Conservation (phyloP, 2,888 invertebrate genomes). For the Notocelia uddmanniana region DNA sequence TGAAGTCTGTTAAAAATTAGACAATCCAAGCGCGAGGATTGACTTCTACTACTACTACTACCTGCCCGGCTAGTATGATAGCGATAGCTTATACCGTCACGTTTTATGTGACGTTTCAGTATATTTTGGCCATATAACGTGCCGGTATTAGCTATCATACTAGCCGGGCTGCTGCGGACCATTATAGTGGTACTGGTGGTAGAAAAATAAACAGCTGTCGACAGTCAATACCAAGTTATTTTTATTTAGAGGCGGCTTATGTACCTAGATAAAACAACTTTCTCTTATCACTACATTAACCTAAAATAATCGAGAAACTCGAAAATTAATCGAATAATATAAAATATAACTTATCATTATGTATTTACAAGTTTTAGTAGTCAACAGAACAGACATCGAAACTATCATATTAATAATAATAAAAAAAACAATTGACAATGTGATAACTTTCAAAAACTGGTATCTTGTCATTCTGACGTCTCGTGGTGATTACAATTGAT, state of each 20-base stretch:
- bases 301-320: constrained; percentile 24
- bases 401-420: background rate
- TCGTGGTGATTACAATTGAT: background rate
- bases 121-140: too few species aligned
- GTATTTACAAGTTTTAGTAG: constrained; percentile 35
- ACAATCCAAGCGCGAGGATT: too few species aligned
- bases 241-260: constrained; percentile 45
- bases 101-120: too few species aligned
- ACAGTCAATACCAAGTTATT: constrained; percentile 24
- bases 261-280: constrained; percentile 45
- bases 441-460: constrained; percentile 24
- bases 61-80: too few species aligned
- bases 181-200: too few species aligned
- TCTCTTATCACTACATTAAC: constrained; percentile 28
- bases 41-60: too few species aligned
- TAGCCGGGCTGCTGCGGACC: background rate
- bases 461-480: constrained; percentile 5
- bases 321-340: constrained; percentile 5
- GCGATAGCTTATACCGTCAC: too few species aligned
- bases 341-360: constrained; percentile 14
- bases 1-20: too few species aligned
- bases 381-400: constrained; percentile 14
- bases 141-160: too few species aligned
- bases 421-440: constrained; percentile 1
- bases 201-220: background rate